Base-by-base conservation (phyloP, 2,797 vertebrate species). In the Rhinophrynus dorsalis region DNA sequence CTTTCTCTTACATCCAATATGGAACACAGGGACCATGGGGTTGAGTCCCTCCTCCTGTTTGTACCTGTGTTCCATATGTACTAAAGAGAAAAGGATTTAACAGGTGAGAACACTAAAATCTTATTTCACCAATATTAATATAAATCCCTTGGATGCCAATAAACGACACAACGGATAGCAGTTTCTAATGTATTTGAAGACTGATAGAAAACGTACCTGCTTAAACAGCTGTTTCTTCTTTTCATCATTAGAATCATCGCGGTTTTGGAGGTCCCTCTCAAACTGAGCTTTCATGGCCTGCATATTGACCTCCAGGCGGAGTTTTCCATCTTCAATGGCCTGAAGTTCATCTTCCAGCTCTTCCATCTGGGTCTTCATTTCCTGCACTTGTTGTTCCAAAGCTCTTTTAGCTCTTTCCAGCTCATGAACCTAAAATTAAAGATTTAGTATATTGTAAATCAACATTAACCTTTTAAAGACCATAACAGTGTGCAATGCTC, bases 201-300 rank as follows among this genome's bases (percentile, higher is more conserved):
- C n/a, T n/a, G n/a, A n/a, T n/a, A n/a, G n/a, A n/a, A n/a, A 48
- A 48, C 11, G 2, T 40, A 96, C 95, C 94, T 96, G 94, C 82
- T 96, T 97, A 85, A 89, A 89, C 47, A 97, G 90, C 1, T 90
- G 87, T 55, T 93, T 86, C 73, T 93, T 89, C 83, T 95, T 91
- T 80, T 97, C 95, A 68, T 97, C 95, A 1, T 91, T 92, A n/a
- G 92, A 91, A 77, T 96, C 93, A 3, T 96, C 94, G 0, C 81
- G 92, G 79, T 79, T 87, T 82, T 93, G 92, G 68, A 96, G 85
- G 80, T 97, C 95, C 2, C 94, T 85, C 81, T 97, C 95, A 2
- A 94, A 94, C 82, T 97, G 95, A 0, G 95, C 90, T 79, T 93
- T 92, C n/a, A 96, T 89, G 0, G 95, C 95, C 82, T 97, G 94